A percentile compares a stretch with the other conserved stretches of the same genome.
These are phyloP conservation scores for Apis cerana DNA, from an alignment of 1,140 invertebrate species.

Conservation along the genomic window DNA sequence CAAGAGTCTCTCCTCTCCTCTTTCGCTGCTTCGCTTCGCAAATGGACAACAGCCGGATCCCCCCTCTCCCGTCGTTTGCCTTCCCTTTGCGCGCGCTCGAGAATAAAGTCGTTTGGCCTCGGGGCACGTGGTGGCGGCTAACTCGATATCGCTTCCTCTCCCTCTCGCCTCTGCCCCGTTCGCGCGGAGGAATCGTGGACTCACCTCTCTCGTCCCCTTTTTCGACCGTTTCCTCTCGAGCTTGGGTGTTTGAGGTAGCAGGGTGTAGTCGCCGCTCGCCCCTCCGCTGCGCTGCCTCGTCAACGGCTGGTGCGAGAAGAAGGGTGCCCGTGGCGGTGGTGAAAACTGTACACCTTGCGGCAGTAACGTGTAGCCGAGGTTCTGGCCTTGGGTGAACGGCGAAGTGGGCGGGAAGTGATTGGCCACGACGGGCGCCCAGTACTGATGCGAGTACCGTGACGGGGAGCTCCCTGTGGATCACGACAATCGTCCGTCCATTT, in stretches of 20 bases:
- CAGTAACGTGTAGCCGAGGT: conserved; percentile 74
- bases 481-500: conserved; percentile 21
- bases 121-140: background rate
- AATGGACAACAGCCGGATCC: conserved; percentile 29
- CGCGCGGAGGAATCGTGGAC: no score
- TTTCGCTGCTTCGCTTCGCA: conserved; percentile 24
- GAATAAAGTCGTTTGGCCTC: background rate
- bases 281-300: conserved; percentile 76
- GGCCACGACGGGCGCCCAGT: conserved; percentile 84
- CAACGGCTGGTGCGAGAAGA: conserved; percentile 68
- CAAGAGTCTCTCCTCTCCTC: background rate
- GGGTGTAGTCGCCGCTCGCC: conserved; percentile 75
- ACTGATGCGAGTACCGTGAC: conserved; percentile 76
- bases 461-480: conserved; percentile 73
- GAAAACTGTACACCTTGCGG: conserved; percentile 75
- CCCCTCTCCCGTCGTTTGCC: background rate
- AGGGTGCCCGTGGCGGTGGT: conserved; percentile 71
- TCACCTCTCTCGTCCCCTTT: conserved; percentile 75
- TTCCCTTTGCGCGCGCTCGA: conserved; percentile 2
- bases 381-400: conserved; percentile 81
- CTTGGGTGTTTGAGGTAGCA: conserved; percentile 78
- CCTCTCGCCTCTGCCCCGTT: no score
- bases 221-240: conserved; percentile 76
- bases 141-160: conserved; percentile 55
- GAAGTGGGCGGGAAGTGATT: conserved; percentile 84